A percentile compares a stretch with the other conserved stretches of the same genome.
Evolutionary conservation across 2,797 vertebrate genomes (phyloP).

Genomic region (Petrocephalus schoutedeni): DNA sequence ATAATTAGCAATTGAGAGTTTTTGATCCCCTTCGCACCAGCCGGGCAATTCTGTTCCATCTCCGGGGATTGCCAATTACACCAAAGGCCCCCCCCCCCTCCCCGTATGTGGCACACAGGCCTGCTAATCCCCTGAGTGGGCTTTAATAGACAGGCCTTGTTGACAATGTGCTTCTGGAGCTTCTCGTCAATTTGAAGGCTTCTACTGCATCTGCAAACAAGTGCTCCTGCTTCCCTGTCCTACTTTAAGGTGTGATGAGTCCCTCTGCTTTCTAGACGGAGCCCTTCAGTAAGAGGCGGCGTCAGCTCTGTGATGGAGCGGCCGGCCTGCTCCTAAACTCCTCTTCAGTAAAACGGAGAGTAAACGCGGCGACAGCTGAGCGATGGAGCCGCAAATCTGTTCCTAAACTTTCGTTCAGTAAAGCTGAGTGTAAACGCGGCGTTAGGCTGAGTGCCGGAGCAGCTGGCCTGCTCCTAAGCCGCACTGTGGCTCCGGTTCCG

Average conservation of each 20-base stretch:
- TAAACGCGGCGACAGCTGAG: background rate
- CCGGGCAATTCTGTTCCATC: background rate
- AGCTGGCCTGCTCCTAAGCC: no score
- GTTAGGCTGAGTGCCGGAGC: background rate
- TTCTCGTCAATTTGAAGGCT: background rate
- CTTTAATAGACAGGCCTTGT: background rate
- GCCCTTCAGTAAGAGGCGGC: background rate
- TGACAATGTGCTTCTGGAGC: background rate
- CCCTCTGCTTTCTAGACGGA: background rate
- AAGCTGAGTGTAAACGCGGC: background rate
- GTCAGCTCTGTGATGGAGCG: background rate
- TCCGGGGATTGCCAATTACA: background rate
- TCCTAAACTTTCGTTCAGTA: background rate
- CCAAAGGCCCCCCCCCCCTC: background rate
- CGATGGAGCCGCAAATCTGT: background rate
- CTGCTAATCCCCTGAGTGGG: background rate
- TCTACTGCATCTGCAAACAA: background rate
- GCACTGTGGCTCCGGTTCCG: background rate
- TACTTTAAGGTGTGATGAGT: background rate
- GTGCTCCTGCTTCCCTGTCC: background rate
- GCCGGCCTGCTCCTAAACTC: background rate
- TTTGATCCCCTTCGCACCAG: background rate
- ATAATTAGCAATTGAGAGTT: background rate
- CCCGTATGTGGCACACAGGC: background rate
- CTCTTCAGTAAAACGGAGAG: background rate